Conservation (phyloP, 2,797 vertebrate species). For the Enteromius radiatus region DNA sequence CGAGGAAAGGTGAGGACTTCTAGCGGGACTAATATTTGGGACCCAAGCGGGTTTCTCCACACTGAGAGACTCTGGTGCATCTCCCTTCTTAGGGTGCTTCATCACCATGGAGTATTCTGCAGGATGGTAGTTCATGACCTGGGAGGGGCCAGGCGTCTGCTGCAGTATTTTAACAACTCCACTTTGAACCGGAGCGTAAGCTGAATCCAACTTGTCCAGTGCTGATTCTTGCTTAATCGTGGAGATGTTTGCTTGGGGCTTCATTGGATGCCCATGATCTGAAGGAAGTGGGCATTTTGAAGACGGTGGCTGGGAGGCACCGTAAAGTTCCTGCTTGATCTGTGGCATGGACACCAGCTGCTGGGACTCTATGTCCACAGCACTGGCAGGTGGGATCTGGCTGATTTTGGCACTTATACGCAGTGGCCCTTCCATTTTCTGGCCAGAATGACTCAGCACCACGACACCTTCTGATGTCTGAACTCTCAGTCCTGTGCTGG, state of each 20-base stretch:
- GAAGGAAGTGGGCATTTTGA: slow-evolving; percentile 83
- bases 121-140: slow-evolving; percentile 87
- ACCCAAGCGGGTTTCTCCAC: slow-evolving; percentile 90
- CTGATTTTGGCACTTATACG: slow-evolving; percentile 97
- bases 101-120: slow-evolving; percentile 80
- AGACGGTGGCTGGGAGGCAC: slow-evolving; percentile 81
- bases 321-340: slow-evolving; percentile 91
- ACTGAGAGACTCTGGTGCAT: slow-evolving; percentile 82
- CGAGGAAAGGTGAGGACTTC: slow-evolving; percentile 91
- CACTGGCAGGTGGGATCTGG: slow-evolving; percentile 94
- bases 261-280: slow-evolving; percentile 87
- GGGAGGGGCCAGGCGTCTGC: slow-evolving; percentile 81
- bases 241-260: slow-evolving; percentile 82
- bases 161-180: slow-evolving; percentile 86
- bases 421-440: slow-evolving; percentile 94
- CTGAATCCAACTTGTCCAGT: slow-evolving; percentile 85
- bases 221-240: slow-evolving; percentile 86
- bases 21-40: slow-evolving; percentile 86
- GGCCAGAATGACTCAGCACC: slow-evolving; percentile 94
- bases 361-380: slow-evolving; percentile 95
- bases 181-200: slow-evolving; percentile 85
- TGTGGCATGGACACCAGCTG: slow-evolving; percentile 95
- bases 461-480: slow-evolving; percentile 97
- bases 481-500: slow-evolving; percentile 91
- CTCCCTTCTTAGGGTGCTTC: slow-evolving; percentile 89